These are phyloP conservation scores for Drosophila flavopinicola DNA, from an alignment of 2,888 invertebrate genomes.

Conservation along the genomic window DNA sequence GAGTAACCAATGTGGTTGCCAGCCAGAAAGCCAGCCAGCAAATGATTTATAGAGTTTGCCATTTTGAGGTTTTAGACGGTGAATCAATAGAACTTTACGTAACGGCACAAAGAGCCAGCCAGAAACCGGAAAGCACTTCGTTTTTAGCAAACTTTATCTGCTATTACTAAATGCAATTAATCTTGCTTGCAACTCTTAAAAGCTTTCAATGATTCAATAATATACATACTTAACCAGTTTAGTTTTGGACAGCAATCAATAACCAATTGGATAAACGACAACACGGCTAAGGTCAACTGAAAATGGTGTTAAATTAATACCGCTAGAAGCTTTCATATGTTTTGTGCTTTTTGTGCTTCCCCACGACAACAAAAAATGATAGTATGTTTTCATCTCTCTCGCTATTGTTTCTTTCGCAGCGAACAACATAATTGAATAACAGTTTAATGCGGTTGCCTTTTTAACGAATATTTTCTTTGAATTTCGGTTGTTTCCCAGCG, in stretches of 20 bases:
- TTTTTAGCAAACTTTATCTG: background rate
- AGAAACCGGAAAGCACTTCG: constrained; percentile 2
- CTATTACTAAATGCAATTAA: background rate
- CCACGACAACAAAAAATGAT: too few relatives aligned
- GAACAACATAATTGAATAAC: background rate
- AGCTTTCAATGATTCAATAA: background rate
- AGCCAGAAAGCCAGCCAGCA: constrained; percentile 16
- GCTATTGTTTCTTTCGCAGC: background rate
- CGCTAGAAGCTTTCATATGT: background rate
- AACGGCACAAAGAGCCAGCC: background rate
- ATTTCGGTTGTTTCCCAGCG: constrained; percentile 31
- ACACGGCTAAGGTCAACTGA: background rate
- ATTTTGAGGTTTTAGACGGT: constrained; percentile 7
- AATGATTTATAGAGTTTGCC: constrained; percentile 42
- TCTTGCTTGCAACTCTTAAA: background rate
- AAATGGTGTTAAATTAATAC: background rate
- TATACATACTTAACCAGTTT: background rate
- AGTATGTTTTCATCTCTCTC: background rate
- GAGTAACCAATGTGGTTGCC: constrained; percentile 24
- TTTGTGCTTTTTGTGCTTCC: background rate
- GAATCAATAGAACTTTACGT: constrained; percentile 26
- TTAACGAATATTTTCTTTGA: constrained; percentile 1
- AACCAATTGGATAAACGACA: background rate
- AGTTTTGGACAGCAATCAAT: background rate
- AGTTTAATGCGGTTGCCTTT: constrained; percentile 3